Percentiles rank a stretch among this genome's conserved stretches.
Evolutionary conservation across 2,888 invertebrate species (phyloP).

Genomic region (Dorcus parallelipipedus): DNA sequence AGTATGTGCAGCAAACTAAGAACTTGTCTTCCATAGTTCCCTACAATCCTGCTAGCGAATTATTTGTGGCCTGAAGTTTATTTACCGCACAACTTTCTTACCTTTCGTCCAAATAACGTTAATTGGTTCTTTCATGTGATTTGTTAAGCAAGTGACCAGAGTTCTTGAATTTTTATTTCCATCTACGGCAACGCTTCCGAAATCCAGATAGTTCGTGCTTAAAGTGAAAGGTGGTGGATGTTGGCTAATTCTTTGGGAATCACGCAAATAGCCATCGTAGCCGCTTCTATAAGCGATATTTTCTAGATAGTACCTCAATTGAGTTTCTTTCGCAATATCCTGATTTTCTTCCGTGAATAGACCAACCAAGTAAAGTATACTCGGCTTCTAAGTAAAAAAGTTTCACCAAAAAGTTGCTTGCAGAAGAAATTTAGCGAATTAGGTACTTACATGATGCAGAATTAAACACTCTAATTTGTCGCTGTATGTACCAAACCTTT

Average conservation of each 20-base stretch:
- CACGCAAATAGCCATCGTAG: constrained; percentile 40
- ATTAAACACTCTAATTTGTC: constrained; percentile 41
- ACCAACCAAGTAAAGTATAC: constrained; percentile 38
- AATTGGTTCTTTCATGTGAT: constrained; percentile 29
- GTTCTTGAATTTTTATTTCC: constrained; percentile 9
- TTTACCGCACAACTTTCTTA: constrained; percentile 13
- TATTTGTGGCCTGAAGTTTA: too few species aligned
- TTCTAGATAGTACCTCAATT: constrained; percentile 1
- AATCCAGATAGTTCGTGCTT: constrained; percentile 39
- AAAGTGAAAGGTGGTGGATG: constrained; percentile 35
- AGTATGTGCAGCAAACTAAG: too few species aligned
- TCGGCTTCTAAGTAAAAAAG: constrained; percentile 34
- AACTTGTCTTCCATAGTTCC: too few species aligned
- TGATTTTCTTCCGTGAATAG: constrained; percentile 12
- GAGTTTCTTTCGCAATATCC: neutral
- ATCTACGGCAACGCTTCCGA: constrained; percentile 32
- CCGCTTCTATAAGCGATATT: constrained; percentile 20
- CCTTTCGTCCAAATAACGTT: constrained; percentile 34
- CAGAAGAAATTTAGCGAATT: neutral
- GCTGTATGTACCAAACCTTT: constrained; percentile 35
- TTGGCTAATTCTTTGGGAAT: constrained; percentile 22
- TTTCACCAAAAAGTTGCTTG: neutral
- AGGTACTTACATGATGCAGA: constrained; percentile 45
- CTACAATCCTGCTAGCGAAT: too few species aligned
- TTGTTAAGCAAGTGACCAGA: constrained; percentile 27